Conservation (phyloP, 30 jellyfish, hydroid and myxozoan genomes). For the Sanderia malayensis region DNA sequence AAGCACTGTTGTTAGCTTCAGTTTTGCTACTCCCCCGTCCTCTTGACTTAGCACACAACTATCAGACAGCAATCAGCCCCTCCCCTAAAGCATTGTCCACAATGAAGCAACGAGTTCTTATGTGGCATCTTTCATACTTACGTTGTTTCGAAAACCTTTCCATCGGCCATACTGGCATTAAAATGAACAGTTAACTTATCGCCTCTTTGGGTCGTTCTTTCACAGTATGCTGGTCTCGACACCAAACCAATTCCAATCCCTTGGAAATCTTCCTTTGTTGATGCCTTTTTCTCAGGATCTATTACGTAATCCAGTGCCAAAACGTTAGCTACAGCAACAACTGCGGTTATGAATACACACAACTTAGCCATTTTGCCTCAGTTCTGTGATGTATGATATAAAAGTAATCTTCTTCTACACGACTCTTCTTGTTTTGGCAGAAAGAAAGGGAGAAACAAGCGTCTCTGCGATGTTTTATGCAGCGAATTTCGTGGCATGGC, state of each 20-base stretch:
- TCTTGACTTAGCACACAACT: no score
- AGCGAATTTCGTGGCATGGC: conserved; percentile 15
- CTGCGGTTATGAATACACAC: background rate
- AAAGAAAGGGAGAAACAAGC: conserved; percentile 16
- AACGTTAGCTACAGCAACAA: conserved; percentile 17
- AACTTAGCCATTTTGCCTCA: conserved; percentile 20
- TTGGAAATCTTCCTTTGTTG: conserved; percentile 42
- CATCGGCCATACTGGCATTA: conserved; percentile 85
- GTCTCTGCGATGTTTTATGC: conserved; percentile 17
- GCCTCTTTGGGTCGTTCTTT: conserved; percentile 73
- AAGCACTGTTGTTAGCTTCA: no score
- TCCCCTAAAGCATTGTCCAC: no score
- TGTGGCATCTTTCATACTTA: conserved; percentile 56
- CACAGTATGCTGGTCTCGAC: conserved; percentile 59
- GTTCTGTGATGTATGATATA: no score
- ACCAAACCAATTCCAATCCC: conserved; percentile 83
- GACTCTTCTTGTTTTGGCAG: no score
- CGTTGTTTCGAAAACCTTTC: conserved; percentile 77
- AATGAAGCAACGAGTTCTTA: no score
- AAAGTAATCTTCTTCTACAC: no score
- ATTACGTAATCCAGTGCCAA: conserved; percentile 45
- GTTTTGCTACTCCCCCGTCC: no score
- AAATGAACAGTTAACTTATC: conserved; percentile 68
- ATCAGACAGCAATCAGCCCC: no score
- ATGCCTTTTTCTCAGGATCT: conserved; percentile 32